Percentiles rank a stretch among this genome's conserved stretches.
These are phyloP conservation scores for Archaeoteleia sp. DNA, from an alignment of 2,888 invertebrate genomes.

Conservation along the genomic window DNA sequence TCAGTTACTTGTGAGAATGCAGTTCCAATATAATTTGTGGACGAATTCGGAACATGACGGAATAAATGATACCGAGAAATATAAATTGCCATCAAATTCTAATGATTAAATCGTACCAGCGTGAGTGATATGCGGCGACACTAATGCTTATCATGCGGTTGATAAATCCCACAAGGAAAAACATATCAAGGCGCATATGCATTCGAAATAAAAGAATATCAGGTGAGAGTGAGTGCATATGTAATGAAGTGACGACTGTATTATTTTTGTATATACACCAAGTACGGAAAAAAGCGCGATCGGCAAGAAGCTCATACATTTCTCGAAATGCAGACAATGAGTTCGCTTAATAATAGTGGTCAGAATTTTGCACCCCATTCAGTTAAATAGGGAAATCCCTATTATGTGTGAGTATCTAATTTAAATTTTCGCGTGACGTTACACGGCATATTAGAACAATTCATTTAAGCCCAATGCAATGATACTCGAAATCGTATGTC, in stretches of 20 bases:
- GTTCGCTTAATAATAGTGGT: conserved; percentile 17
- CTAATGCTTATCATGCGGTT: background rate
- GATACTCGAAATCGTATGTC: conserved; percentile 42
- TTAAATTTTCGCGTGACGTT: conserved; percentile 46
- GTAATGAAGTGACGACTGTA: conserved; percentile 6
- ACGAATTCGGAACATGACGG: no score
- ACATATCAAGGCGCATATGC: conserved; percentile 11
- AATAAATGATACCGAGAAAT: background rate
- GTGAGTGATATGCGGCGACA: background rate
- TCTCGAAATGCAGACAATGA: conserved; percentile 17
- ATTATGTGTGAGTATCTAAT: conserved; percentile 39
- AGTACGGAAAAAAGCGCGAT: conserved; percentile 12
- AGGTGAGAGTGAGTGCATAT: background rate
- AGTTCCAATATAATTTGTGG: no score
- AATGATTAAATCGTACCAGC: background rate
- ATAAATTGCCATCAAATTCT: background rate
- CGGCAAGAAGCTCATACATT: conserved; percentile 19
- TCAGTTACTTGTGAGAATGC: no score
- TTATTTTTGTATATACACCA: conserved; percentile 7
- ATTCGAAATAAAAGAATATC: conserved; percentile 14
- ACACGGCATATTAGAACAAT: conserved; percentile 54
- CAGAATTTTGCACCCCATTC: conserved; percentile 12
- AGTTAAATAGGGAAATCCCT: conserved; percentile 29
- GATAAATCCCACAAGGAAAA: conserved; percentile 18
- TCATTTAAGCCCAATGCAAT: conserved; percentile 52